Evolutionary conservation across 1,140 invertebrate species (phyloP), one percentile per base, ranked within the genome.

Genomic region (Pseudomyrmex gracilis): DNA sequence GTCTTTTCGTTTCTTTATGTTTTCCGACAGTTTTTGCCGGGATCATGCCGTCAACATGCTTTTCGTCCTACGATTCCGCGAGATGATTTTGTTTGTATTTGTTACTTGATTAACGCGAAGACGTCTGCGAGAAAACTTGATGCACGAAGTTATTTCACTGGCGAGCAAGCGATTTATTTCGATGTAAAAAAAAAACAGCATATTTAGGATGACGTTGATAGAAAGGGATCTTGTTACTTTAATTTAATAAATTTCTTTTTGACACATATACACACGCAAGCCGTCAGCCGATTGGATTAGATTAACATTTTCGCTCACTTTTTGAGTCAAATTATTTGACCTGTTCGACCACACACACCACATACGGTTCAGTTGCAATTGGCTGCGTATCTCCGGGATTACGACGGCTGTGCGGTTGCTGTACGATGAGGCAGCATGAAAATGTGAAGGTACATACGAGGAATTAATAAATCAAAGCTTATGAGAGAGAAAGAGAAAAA

Each of bases 401-500:
- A 60, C 45, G 20, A 78, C 20, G 53, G 53, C 22, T 71, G 5
- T 34, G n/a, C n/a, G 43, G 66, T 71, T 58, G 17, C 17, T 34
- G 64, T 12, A 61, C 43, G 45, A 24, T 47, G 43, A 58, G 71
- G 43, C 53, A 55, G 53, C 34, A n/a, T 22, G 53, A 80, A 80
- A 80, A 13, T 63, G 76, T 66, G 20, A 80, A 85, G 47, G 61
- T 68, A 51, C 74, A 34, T 34, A 68, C 68, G 82, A 87, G 68
- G 85, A 87, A 87, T 87, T 87, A 87, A 87, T 87, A 87, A 87
- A 87, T 73, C 85, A 63, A 78, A 73, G 86, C 82, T 71, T 73
- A 80, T 61, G 57, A 17, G 7, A 55, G 53, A 24, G 10, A 66
- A 43, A 66, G 34, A 47, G 55, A 47, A 45, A 12, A 60, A 60